Evolutionary conservation across 2,888 invertebrate genomes (phyloP), one percentile per base, ranked within the genome.

Genomic region (Xestia sexstrigata): DNA sequence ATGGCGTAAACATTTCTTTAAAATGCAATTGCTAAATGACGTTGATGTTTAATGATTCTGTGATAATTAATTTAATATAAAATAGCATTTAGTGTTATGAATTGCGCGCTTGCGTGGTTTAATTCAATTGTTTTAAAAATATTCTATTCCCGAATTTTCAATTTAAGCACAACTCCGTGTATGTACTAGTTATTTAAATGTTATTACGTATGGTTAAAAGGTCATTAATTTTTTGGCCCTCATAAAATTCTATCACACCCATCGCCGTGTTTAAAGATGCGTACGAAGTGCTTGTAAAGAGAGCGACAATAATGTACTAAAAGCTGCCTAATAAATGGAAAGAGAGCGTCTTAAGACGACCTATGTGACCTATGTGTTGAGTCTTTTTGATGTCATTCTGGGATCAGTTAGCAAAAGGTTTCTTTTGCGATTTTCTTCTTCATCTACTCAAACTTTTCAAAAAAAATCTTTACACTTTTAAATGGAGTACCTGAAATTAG

Each of bases 251-350:
- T 49, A 17, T 3, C 47, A 39, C 11, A 17, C 20, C 4, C 0
- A 17, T 58, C 8, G 26, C 2, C 30, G 17, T 55, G 8, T 63
- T 58, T 60, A 13, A 70, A 66, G n/a, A 76, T 39, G n/a, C 11
- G 20, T 23, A 17, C 26, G 23, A 75, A 71, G 42, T 58, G n/a
- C 63, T 73, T 70, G n/a, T n/a, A 58, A 47, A 45, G n/a, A 35
- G 8, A 71, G 39, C 26, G 23, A 17, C 39, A 39, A 39, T 8
- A 71, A 60, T 13, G 13, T 30, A 49, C 20, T n/a, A 45, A 77
- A 70, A 70, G 62, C 49, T 75, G 68, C 45, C n/a, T 23, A 39
- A 35, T 62, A 15, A 71, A 74, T 74, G 42, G 26, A 73, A 83
- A 70, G 65, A 76, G 23, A 58, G n/a, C 70, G 15, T 58, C 39